phyloP scores from a whole-genome alignment of 1,140 invertebrate species.

The Ooceraea biroi region DNA sequence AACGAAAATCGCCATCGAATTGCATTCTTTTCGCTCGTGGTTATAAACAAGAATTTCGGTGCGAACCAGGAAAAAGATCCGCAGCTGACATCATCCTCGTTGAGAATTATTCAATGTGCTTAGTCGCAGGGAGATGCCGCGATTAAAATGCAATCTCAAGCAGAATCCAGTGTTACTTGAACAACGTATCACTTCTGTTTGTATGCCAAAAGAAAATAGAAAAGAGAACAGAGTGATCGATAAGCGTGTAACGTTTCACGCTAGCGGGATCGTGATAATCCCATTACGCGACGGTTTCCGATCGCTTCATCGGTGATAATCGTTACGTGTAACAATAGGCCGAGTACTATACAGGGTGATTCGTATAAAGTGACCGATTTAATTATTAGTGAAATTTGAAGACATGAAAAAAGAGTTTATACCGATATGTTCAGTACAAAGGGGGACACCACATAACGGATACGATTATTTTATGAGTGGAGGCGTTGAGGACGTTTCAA shows the following conservation, averaged over 20 bases:
- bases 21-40: slow-evolving; percentile 21
- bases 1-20: slow-evolving; percentile 32
- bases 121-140: no score
- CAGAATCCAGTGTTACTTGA: neutral
- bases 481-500: no score
- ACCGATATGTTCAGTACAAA: no score
- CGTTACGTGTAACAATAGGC: neutral
- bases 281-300: neutral
- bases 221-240: neutral
- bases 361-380: no score
- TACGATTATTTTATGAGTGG: no score
- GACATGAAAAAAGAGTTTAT: no score
- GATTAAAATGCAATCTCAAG: no score
- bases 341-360: neutral
- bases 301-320: neutral
- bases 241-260: neutral
- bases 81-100: neutral
- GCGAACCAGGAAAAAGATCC: neutral
- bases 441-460: no score
- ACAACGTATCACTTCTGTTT: neutral
- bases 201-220: neutral
- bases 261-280: neutral
- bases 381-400: no score
- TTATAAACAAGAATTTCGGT: slow-evolving; percentile 13
- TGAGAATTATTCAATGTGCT: no score